A percentile compares a stretch with the other conserved stretches of the same genome.
These are phyloP conservation scores for Neuroscelio doddi DNA, from an alignment of 2,888 invertebrate species.

Conservation along the genomic window DNA sequence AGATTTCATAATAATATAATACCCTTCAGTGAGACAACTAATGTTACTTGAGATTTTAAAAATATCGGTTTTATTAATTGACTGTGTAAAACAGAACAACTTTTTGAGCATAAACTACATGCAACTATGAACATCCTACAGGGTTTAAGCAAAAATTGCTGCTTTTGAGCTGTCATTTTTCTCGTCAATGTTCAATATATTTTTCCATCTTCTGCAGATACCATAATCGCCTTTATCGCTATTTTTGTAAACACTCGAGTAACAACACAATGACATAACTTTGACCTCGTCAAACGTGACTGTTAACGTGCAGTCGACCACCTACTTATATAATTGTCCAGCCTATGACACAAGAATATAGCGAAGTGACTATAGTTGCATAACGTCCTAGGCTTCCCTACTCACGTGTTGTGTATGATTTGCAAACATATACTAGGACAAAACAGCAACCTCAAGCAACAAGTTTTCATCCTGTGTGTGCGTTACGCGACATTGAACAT, in stretches of 20 bases:
- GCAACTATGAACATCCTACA: too few relatives aligned
- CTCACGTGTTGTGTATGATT: constrained; percentile 29
- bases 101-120: too few relatives aligned
- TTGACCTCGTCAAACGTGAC: constrained; percentile 45
- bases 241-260: constrained; percentile 28
- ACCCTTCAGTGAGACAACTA: too few relatives aligned
- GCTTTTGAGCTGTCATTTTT: too few relatives aligned
- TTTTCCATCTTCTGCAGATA: too few relatives aligned
- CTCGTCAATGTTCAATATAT: too few relatives aligned
- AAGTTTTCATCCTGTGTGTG: neutral
- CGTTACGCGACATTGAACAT: neutral
- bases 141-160: too few relatives aligned
- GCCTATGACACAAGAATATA: constrained; percentile 43
- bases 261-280: constrained; percentile 34
- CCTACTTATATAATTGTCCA: constrained; percentile 47
- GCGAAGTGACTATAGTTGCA: constrained; percentile 40
- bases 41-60: too few relatives aligned
- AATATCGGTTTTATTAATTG: too few relatives aligned
- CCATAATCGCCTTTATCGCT: neutral
- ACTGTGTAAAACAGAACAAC: too few relatives aligned
- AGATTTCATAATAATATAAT: too few relatives aligned
- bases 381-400: constrained; percentile 25
- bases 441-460: constrained; percentile 1
- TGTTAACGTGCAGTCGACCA: constrained; percentile 38
- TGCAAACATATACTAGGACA: constrained; percentile 13